phyloP scores from a whole-genome alignment of 2,888 invertebrate genomes.

The Andricus quercusramuli region DNA sequence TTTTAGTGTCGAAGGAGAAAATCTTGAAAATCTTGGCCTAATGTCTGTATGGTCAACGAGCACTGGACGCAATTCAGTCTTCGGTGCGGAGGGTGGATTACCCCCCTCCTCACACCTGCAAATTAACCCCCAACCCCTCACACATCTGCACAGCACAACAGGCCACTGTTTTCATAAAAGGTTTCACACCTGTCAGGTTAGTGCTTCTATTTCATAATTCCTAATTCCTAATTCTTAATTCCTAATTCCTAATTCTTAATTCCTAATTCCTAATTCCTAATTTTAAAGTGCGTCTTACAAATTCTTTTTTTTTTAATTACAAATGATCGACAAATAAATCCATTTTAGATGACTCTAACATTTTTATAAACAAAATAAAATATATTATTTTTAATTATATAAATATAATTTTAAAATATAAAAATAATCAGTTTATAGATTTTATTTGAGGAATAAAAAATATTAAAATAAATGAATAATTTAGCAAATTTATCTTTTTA shows the following conservation, averaged over 20 bases:
- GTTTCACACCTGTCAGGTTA: slow-evolving; percentile 74
- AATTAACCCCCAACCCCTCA: slow-evolving; percentile 69
- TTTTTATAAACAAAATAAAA: too few relatives aligned
- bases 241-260: too few relatives aligned
- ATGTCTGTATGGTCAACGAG: slow-evolving; percentile 78
- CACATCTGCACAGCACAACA: slow-evolving; percentile 71
- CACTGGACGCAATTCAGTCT: slow-evolving; percentile 76
- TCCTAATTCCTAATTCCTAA: not conserved
- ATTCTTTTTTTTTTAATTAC: too few relatives aligned
- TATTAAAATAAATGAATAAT: too few relatives aligned
- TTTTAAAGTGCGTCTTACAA: not conserved
- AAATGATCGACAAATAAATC: too few relatives aligned
- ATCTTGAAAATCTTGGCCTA: slow-evolving; percentile 67
- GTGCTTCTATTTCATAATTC: slow-evolving; percentile 51
- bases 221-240: too few relatives aligned
- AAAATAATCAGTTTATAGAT: too few relatives aligned
- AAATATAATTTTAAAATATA: too few relatives aligned
- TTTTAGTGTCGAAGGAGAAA: slow-evolving; percentile 65
- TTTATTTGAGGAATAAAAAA: too few relatives aligned
- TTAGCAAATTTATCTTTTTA: too few relatives aligned
- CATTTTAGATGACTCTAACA: too few relatives aligned
- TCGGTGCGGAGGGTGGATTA: slow-evolving; percentile 73
- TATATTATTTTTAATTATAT: too few relatives aligned
- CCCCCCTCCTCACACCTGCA: slow-evolving; percentile 69
- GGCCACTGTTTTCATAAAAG: slow-evolving; percentile 75